Conservation (phyloP, 1,140 invertebrate species). For the Muscidifurax raptorellus region DNA sequence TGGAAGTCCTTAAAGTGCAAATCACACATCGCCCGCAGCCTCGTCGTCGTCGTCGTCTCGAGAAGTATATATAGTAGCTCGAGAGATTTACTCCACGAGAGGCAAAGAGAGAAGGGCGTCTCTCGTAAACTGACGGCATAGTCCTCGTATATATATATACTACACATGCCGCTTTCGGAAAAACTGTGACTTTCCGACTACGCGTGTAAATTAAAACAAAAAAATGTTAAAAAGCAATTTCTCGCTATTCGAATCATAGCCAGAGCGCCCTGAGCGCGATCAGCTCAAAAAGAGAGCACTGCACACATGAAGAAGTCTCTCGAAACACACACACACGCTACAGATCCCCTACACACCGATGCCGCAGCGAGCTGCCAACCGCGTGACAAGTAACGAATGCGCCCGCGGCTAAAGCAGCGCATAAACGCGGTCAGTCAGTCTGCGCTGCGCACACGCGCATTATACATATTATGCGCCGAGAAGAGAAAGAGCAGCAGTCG, state of each 20-base stretch:
- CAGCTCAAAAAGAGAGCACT: no score
- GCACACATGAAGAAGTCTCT: no score
- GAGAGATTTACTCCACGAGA: constrained; percentile 3
- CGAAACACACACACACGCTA: no score
- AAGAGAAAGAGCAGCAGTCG: background rate
- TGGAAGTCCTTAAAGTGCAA: constrained; percentile 11
- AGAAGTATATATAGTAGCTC: background rate
- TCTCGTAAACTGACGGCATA: constrained; percentile 3
- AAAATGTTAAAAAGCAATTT: no score
- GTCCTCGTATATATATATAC: background rate
- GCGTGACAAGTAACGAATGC: constrained; percentile 24
- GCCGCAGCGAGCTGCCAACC: background rate
- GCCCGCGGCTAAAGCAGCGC: background rate
- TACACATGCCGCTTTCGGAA: background rate
- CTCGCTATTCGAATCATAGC: no score
- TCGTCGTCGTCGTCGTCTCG: background rate
- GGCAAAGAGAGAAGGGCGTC: background rate
- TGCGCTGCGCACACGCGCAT: background rate
- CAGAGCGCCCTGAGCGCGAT: no score
- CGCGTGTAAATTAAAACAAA: no score
- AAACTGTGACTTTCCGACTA: background rate
- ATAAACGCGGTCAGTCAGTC: constrained; percentile 9
- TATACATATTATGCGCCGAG: constrained; percentile 19
- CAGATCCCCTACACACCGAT: no score
- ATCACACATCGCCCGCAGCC: background rate